Conservation (phyloP, 2,113 vertebrate genomes). For the Petroica traversi region DNA sequence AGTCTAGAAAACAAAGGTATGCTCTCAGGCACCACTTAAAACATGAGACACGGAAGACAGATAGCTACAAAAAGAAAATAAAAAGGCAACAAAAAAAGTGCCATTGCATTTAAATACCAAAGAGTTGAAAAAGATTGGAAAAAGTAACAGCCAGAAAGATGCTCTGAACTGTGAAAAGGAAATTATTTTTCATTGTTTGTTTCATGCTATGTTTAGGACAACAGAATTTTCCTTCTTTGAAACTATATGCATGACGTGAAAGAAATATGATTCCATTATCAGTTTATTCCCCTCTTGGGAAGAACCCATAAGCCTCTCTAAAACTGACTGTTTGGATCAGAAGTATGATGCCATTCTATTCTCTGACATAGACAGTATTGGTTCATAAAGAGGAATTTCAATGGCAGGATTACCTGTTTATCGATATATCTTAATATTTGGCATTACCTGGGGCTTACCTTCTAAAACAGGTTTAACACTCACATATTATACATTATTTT, state of each 20-base stretch:
- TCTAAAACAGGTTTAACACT: background rate
- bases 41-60: background rate
- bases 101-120: background rate
- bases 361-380: background rate
- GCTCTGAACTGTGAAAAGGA: background rate
- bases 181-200: background rate
- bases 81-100: background rate
- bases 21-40: background rate
- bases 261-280: constrained; percentile 16
- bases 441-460: background rate
- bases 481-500: background rate
- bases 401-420: background rate
- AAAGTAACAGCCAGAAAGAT: background rate
- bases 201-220: background rate
- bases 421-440: background rate
- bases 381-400: constrained; percentile 5
- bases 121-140: background rate
- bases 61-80: background rate
- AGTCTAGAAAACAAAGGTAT: background rate
- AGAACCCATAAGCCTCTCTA: background rate
- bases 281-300: background rate
- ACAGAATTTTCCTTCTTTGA: background rate
- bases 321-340: background rate
- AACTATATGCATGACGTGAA: background rate
- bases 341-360: background rate